Conservation (phyloP, 1,140 invertebrate genomes). For the Cyclargus thomasi region DNA sequence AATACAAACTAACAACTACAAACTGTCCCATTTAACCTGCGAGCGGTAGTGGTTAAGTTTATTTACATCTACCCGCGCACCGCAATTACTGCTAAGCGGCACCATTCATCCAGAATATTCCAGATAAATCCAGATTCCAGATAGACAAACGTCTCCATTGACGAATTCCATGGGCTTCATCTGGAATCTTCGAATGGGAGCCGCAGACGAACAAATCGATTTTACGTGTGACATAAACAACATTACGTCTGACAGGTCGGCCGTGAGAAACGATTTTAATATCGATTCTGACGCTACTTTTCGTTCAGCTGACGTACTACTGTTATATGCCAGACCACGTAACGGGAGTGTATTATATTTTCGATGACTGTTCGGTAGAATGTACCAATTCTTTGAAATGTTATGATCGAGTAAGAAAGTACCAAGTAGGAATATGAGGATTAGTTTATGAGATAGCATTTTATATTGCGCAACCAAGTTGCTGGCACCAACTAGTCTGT, state of each 20-base stretch:
- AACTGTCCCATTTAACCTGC: background rate
- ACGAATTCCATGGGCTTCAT: conserved; percentile 24
- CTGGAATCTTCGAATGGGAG: conserved; percentile 29
- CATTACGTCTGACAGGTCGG: conserved; percentile 35
- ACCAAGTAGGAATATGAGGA: no score
- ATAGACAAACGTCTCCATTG: conserved; percentile 23
- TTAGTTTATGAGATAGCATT: no score
- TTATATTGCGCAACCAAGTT: no score
- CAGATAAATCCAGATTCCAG: conserved; percentile 1
- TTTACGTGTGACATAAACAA: conserved; percentile 35
- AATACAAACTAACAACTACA: background rate
- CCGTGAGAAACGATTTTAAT: conserved; percentile 36
- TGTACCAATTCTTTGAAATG: no score
- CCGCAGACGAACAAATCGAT: conserved; percentile 29
- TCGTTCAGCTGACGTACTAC: background rate
- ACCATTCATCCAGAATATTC: background rate
- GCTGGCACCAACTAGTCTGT: no score
- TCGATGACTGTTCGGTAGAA: no score
- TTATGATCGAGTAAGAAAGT: no score
- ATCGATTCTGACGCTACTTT: conserved; percentile 25
- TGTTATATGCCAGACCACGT: background rate
- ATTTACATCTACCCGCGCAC: background rate
- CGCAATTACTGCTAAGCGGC: background rate
- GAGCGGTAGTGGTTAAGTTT: background rate
- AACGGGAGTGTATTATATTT: no score